Conservation (phyloP, 2,113 vertebrate genomes). For the Nerophis lumbriciformis region DNA sequence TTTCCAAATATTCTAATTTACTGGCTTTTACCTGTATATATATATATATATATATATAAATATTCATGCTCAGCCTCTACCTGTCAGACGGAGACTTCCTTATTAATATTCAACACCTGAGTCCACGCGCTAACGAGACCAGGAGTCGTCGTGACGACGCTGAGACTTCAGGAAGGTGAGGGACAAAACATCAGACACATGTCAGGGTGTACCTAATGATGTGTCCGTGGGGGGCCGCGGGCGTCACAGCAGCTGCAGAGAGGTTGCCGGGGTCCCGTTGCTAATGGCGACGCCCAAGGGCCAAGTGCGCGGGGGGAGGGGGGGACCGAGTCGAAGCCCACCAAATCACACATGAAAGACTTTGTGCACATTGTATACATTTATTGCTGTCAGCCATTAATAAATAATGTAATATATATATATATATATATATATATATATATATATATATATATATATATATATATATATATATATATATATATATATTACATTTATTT, state of each 20-base stretch:
- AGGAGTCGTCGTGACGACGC: conserved; percentile 19
- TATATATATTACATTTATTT: too few species aligned
- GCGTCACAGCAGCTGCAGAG: conserved; percentile 55
- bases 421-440: background rate
- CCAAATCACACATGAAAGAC: background rate
- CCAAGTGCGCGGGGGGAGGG: conserved; percentile 37
- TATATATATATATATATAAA: conserved; percentile 23
- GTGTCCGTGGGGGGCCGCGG: conserved; percentile 38
- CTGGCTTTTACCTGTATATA: too few species aligned
- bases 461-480: background rate
- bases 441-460: background rate
- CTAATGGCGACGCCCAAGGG: conserved; percentile 60
- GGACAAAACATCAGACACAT: too few species aligned
- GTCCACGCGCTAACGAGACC: conserved; percentile 51
- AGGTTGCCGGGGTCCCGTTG: conserved; percentile 53
- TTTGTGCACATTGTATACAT: conserved; percentile 21
- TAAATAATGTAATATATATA: background rate
- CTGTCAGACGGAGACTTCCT: conserved; percentile 65
- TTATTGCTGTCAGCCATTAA: conserved; percentile 41
- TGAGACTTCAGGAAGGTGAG: background rate
- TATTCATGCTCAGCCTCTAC: conserved; percentile 62
- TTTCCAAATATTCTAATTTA: too few species aligned
- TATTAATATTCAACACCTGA: conserved; percentile 63
- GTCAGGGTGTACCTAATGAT: too few species aligned
- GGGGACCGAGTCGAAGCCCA: background rate